Base-by-base conservation (phyloP, 2,888 invertebrate species). In the Stenchaetothrips biformis region DNA sequence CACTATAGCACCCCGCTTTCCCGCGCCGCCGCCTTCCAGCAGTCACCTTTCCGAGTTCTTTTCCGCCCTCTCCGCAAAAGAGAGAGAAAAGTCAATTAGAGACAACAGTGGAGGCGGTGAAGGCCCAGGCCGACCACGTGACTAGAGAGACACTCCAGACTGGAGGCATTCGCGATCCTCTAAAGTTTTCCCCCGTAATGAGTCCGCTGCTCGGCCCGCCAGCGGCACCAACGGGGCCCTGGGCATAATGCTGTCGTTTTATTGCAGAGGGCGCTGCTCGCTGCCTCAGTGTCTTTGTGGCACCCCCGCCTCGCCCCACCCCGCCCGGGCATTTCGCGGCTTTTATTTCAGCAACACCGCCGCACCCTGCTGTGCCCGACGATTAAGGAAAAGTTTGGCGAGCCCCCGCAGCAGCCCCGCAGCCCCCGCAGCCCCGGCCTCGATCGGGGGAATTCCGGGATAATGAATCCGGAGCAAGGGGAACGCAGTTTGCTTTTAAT, bases 71-170 rank as follows among this genome's bases (percentile, higher is more conserved):
- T 25, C 11, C 37, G 25, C 7, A 21, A 11, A 74, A 74, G 25
- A 74, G 67, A 74, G 25, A 74, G 67, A 74, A 74, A 74, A 74
- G 67, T 74, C 67, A 74, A 74, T 74, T 74, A 74, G 67, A 74
- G 21, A 74, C 59, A 21, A 25, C 67, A 25, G 67, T 74, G 67
- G 25, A 6, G 67, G 37, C n/a, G 67, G 67, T 21, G 67, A 2
- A 2, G 37, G 37, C 4, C 2, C 2, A 37, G 37, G 37, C 37
- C 37, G 37, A 4, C 37, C 37, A 37, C 37, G 37, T 37, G 37
- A 37, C 37, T 37, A 37, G 37, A 37, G 37, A 37, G 37, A 37
- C 37, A 37, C 37, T 37, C 37, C 37, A 37, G 37, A 37, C 37
- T 4, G 37, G 37, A 37, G 37, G 37, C 37, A 37, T 37, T 37